Evolutionary conservation across 2,888 invertebrate genomes (phyloP).

Genomic region (Polymixis flavicincta): DNA sequence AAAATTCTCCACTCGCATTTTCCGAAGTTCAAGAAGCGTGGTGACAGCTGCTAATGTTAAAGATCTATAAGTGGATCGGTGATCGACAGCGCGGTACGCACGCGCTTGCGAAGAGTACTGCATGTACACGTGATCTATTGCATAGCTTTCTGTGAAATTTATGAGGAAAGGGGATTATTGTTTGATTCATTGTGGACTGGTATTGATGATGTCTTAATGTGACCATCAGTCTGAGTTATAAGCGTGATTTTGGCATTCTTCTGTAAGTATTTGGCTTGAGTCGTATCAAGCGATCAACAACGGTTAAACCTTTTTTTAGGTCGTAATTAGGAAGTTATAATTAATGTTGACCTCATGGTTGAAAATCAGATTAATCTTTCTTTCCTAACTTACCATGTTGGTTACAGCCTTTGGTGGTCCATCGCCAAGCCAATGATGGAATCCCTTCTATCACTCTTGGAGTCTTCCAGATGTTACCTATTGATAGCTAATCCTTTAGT

Average conservation of each 20-base stretch:
- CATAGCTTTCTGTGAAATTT: conserved; percentile 44
- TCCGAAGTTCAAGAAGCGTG: background rate
- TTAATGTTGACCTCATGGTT: background rate
- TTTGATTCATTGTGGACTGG: conserved; percentile 48
- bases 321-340: background rate
- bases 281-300: background rate
- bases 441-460: background rate
- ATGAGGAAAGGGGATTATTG: conserved; percentile 48
- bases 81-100: conserved; percentile 59
- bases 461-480: background rate
- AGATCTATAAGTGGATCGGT: conserved; percentile 48
- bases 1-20: conserved; percentile 8
- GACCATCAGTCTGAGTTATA: conserved; percentile 3
- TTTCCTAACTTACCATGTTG: background rate
- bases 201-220: conserved; percentile 33
- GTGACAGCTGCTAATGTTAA: conserved; percentile 48
- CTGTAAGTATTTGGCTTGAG: background rate
- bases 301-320: background rate
- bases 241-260: conserved; percentile 20
- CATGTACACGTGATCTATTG: conserved; percentile 36
- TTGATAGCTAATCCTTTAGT: background rate
- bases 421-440: background rate
- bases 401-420: background rate
- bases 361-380: background rate
- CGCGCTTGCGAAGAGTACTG: conserved; percentile 22